Evolutionary conservation across 2,888 invertebrate species (phyloP), one percentile per base, ranked within the genome.

Genomic region (Aleiodes leptofemur): DNA sequence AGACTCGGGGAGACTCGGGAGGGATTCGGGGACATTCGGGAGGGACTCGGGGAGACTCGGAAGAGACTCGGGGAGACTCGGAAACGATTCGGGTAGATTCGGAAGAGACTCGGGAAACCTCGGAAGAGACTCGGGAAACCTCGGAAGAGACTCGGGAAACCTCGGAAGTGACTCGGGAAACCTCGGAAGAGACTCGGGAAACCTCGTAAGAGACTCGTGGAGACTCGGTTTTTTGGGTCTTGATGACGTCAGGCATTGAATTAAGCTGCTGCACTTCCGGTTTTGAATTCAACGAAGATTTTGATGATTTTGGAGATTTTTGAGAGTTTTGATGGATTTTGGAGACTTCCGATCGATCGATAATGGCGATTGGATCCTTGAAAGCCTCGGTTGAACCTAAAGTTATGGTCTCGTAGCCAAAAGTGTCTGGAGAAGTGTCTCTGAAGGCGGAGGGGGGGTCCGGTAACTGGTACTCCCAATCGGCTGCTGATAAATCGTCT

Each of bases 391-490:
- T 77, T 6, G 83, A 81, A 14, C 80, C 73, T 5, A 82, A 57
- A 4, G 80, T 82, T 14, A 83, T 78, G 14, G 81, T 80, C 4
- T 85, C 85, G 43, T 83, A 84, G 14, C 78, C 81, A 6, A 83
- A 81, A 53, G 80, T 76, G 16, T 80, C 78, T 8, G 85, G 82
- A 0, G 83, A 82, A 23, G 77, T 56, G 3, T 93, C 92, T 69
- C 92, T 87, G 83, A 93, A 92, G 14, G 91, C 91, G 70, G 90
- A 91, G 1, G 93, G 93, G 0, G 93, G 93, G 0, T 92, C 92
- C 0, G 93, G 93, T 56, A 93, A 87, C 78, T 91, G 90, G 88
- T 92, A 91, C 83, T 93, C 88, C 93, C 92, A 93, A 77, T 82
- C 82, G 1, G 78, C 83, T 4, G 81, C 82, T 29, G 80, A 80